Evolutionary conservation across 2,797 vertebrate species (phyloP).

Genomic region (Coracias cyanogaster): DNA sequence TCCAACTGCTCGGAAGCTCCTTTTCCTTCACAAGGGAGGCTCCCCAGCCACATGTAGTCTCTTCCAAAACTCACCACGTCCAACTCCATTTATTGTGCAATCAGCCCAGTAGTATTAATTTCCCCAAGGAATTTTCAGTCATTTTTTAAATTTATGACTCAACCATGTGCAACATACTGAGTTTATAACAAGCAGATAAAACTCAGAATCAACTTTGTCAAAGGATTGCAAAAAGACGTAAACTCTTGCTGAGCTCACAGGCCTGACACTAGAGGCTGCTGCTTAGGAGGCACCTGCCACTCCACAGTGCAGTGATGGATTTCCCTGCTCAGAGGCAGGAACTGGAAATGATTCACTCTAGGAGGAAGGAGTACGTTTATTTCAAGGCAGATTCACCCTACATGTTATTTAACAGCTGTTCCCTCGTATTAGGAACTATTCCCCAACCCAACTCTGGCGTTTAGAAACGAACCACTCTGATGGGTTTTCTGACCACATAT

Average conservation of each 20-base stretch:
- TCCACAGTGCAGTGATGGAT: background rate
- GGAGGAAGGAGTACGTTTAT: background rate
- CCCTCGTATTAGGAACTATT: background rate
- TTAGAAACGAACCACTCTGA: background rate
- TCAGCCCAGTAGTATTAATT: background rate
- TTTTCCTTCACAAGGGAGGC: background rate
- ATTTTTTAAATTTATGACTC: background rate
- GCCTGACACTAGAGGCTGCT: background rate
- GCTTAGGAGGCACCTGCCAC: background rate
- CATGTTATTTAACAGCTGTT: background rate
- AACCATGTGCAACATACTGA: background rate
- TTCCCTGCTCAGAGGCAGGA: background rate
- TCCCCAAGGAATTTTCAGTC: background rate
- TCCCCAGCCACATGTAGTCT: background rate
- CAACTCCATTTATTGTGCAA: background rate
- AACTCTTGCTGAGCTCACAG: background rate
- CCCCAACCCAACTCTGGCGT: background rate
- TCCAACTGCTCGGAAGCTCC: rapidly evolving
- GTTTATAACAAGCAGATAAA: background rate
- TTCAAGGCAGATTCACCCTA: background rate
- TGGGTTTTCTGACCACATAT: background rate
- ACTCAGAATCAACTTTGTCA: background rate
- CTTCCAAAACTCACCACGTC: background rate
- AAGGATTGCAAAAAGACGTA: background rate
- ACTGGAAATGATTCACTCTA: background rate